Evolutionary conservation across 2,113 vertebrate species (phyloP).

Genomic region (Pica pica): DNA sequence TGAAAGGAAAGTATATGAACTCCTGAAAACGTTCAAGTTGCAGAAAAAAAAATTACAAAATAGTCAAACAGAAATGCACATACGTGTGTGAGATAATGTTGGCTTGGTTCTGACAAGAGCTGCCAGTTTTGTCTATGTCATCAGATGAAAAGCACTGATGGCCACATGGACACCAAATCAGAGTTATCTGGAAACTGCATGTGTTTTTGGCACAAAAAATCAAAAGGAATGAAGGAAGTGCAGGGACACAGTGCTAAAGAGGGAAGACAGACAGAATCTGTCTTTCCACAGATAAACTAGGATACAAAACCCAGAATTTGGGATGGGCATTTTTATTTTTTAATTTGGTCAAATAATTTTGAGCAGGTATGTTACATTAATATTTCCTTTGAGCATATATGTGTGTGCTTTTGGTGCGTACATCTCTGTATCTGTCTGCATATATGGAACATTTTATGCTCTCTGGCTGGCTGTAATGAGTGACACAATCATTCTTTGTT

Average conservation of each 20-base stretch:
- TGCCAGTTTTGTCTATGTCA: constrained; percentile 48
- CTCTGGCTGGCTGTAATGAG: not conserved
- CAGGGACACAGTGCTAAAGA: not conserved
- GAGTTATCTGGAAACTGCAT: constrained; percentile 18
- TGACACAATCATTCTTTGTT: not conserved
- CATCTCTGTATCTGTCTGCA: not conserved
- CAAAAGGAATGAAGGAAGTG: not conserved
- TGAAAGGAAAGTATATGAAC: not conserved
- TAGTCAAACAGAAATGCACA: not conserved
- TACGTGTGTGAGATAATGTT: constrained; percentile 10
- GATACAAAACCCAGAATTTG: not conserved
- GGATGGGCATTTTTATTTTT: not conserved
- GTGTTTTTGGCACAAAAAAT: constrained; percentile 28
- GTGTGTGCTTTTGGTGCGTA: not conserved
- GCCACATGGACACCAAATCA: constrained; percentile 21
- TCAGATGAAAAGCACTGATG: constrained; percentile 39
- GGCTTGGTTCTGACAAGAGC: constrained; percentile 14
- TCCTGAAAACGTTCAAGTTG: not conserved
- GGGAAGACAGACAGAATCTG: not conserved
- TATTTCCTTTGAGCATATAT: not conserved
- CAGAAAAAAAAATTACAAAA: not conserved
- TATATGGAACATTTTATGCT: not conserved
- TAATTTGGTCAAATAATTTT: not conserved
- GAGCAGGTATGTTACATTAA: not conserved
- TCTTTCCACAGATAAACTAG: not conserved